These are phyloP conservation scores for Enteromius radiatus DNA, from an alignment of 2,797 vertebrate species.

Conservation along the genomic window DNA sequence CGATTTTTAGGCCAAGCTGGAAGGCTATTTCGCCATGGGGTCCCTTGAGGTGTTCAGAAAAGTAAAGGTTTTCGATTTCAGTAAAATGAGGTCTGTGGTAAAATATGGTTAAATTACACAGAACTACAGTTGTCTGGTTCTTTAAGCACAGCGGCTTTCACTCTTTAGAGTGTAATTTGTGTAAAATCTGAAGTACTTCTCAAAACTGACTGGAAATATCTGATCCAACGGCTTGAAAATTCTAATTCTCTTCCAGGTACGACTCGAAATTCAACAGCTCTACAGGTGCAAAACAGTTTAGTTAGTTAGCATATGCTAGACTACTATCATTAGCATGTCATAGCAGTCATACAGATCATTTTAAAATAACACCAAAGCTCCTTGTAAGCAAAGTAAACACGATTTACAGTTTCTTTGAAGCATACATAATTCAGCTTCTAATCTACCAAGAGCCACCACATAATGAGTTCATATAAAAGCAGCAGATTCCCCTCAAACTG, in stretches of 20 bases:
- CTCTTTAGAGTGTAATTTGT: neutral
- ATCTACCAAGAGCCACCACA: neutral
- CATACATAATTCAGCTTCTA: conserved; percentile 22
- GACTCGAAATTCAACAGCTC: neutral
- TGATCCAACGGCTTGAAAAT: neutral
- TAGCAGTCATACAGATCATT: neutral
- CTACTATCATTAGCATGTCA: conserved; percentile 1
- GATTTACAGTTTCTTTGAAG: neutral
- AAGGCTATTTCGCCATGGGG: neutral
- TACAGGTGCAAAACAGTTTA: neutral
- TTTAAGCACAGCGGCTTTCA: neutral
- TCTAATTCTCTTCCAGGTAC: neutral
- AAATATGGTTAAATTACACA: neutral
- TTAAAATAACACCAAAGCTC: neutral
- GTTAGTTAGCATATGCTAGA: neutral
- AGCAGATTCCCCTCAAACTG: neutral
- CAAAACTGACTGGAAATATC: neutral
- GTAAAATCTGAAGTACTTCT: neutral
- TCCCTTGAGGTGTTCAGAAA: neutral
- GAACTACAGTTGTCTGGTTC: neutral
- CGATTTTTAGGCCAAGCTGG: neutral
- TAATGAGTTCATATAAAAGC: conserved; percentile 29
- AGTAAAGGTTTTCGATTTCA: neutral
- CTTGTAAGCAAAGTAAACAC: neutral
- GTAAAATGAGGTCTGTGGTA: neutral